Evolutionary conservation across 2,113 vertebrate genomes (phyloP), one percentile per base, ranked within the genome.

Genomic region (Heptranchias perlo): DNA sequence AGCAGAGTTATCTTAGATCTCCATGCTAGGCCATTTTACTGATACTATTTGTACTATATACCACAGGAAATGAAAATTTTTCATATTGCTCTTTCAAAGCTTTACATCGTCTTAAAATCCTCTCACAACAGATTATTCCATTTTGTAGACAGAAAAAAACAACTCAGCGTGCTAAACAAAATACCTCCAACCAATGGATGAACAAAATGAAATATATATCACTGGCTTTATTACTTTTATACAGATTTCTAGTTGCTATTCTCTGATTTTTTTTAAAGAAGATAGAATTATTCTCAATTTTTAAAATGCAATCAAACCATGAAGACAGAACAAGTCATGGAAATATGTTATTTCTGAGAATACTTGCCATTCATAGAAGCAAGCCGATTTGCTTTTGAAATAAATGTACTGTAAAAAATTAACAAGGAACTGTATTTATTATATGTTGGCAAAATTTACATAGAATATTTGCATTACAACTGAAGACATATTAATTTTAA

Each of bases 31-130:
- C 98, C 99, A 98, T 98, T 98, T 97, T 97, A 97, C 98, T 98
- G 98, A 99, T 99, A 99, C 98, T 98, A 98, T 98, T 98, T 98
- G 98, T 97, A 97, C 97, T 96, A 97, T 97, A 96, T 97, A 98
- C 98, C 97, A 98, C 98, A 99, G 99, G 99, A 99, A 99, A 99
- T 99, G 98, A 99, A 98, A 98, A 98, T 98, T 97, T 98, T 97
- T 97, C 96, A 97, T 97, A 97, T 58, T 89, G 94, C 84, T 96
- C 97, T 97, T 97, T 97, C 96, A 97, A 96, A 97, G 96, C 96
- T 97, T 97, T 97, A 96, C 98, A 98, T 98, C 98, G 98, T 98
- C 98, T 98, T 97, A 96, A 96, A 96, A 96, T 97, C 96, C 96
- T 96, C 96, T 96, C 96, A 84, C 95, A 96, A 96, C 96, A 96